phyloP scores from a whole-genome alignment of 2,113 vertebrate genomes.

The Fregetta grallaria region DNA sequence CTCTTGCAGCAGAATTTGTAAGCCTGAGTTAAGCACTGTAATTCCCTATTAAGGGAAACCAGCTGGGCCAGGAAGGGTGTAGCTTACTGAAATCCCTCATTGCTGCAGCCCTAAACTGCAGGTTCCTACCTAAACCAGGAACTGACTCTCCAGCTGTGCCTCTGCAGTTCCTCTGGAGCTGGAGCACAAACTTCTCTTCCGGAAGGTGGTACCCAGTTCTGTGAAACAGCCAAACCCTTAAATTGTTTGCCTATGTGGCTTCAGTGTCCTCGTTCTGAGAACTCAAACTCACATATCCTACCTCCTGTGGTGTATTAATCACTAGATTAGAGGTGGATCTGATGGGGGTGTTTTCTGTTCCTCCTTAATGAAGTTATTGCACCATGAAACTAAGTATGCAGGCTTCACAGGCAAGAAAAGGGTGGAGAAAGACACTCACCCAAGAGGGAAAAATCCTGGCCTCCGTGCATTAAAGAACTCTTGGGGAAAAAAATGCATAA shows the following conservation, averaged over 20 bases:
- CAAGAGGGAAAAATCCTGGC: neutral
- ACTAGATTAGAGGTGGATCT: neutral
- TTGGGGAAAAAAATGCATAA: neutral
- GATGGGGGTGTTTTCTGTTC: neutral
- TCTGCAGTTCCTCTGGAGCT: neutral
- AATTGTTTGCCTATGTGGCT: neutral
- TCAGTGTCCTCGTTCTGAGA: neutral
- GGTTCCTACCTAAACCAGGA: neutral
- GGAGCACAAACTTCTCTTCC: neutral
- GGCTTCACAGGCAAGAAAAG: neutral
- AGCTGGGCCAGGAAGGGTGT: neutral
- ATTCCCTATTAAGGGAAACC: neutral
- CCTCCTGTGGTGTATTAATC: neutral
- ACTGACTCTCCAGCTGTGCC: neutral
- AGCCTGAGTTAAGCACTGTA: neutral
- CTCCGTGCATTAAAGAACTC: neutral
- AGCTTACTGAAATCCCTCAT: neutral
- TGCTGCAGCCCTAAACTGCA: neutral
- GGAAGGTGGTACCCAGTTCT: neutral
- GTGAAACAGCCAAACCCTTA: neutral
- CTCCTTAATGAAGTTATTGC: neutral
- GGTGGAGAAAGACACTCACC: neutral
- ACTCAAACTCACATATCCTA: neutral
- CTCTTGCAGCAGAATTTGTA: neutral
- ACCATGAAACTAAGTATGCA: neutral